A percentile compares a stretch with the other conserved stretches of the same genome.
Evolutionary conservation across 2,888 invertebrate genomes (phyloP).

Genomic region (Pyralis farinalis): DNA sequence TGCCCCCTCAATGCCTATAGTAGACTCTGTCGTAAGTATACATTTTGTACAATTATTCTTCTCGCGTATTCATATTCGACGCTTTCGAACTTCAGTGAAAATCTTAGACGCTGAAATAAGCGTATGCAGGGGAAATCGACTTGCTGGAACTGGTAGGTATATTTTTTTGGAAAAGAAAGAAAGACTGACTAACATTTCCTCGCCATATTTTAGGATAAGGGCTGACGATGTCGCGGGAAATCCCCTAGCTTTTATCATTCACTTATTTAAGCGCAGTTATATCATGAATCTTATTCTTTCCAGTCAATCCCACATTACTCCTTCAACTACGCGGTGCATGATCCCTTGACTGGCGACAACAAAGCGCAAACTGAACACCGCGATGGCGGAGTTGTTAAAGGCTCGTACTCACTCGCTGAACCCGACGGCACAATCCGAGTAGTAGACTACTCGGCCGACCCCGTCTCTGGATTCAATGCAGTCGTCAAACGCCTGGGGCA

Average conservation of each 20-base stretch:
- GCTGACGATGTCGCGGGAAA: no score
- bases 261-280: no score
- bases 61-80: no score
- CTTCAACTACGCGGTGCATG: slow-evolving; percentile 74
- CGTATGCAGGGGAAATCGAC: no score
- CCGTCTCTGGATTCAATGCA: slow-evolving; percentile 66
- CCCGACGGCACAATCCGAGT: slow-evolving; percentile 69
- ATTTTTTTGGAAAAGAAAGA: no score
- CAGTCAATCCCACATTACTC: slow-evolving; percentile 67
- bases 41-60: no score
- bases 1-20: slow-evolving; percentile 37
- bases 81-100: no score
- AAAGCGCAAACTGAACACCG: slow-evolving; percentile 68
- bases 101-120: no score
- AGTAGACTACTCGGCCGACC: slow-evolving; percentile 66
- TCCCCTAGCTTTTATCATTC: no score
- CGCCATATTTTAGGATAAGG: no score
- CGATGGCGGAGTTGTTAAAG: slow-evolving; percentile 66
- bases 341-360: slow-evolving; percentile 69
- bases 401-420: slow-evolving; percentile 67
- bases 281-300: slow-evolving; percentile 11
- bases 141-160: no score
- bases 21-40: slow-evolving; percentile 48
- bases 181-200: no score
- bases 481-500: slow-evolving; percentile 64